Conservation (phyloP, 2,797 vertebrate genomes). For the Botia almorhae region DNA sequence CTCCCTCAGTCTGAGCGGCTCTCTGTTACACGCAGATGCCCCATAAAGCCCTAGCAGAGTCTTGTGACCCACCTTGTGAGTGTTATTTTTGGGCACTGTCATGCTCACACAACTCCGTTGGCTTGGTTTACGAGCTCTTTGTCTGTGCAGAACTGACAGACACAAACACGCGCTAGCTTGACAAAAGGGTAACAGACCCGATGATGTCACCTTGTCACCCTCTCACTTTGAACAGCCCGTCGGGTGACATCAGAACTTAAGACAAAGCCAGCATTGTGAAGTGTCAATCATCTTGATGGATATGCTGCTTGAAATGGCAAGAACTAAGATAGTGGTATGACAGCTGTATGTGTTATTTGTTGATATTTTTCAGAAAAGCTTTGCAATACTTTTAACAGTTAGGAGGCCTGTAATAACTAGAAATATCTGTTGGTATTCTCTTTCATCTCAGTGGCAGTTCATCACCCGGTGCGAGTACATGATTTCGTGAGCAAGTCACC, state of each 20-base stretch:
- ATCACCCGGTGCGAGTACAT: not conserved
- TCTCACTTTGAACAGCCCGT: constrained; percentile 52
- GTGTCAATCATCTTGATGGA: constrained; percentile 13
- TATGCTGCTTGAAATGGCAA: not conserved
- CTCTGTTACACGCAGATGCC: constrained; percentile 49
- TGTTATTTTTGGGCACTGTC: constrained; percentile 39
- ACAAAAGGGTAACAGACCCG: constrained; percentile 46
- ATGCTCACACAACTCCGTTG: not conserved
- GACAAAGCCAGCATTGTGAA: not conserved
- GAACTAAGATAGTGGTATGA: not conserved
- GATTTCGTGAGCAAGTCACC: not conserved
- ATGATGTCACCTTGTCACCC: constrained; percentile 70
- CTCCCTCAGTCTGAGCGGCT: constrained; percentile 33
- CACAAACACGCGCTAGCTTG: not conserved
- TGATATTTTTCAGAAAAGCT: not conserved
- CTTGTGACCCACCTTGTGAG: constrained; percentile 35
- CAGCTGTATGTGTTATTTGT: not conserved
- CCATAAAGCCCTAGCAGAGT: constrained; percentile 8
- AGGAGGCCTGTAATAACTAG: not conserved
- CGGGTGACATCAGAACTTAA: constrained; percentile 56
- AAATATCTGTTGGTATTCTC: not conserved
- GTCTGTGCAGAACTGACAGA: not conserved
- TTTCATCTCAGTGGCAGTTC: not conserved
- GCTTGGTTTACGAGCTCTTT: not conserved
- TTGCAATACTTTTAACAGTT: not conserved